Evolutionary conservation across 2,888 invertebrate species (phyloP), one percentile per base, ranked within the genome.

Genomic region (Lepeophtheirus nordmannii): DNA sequence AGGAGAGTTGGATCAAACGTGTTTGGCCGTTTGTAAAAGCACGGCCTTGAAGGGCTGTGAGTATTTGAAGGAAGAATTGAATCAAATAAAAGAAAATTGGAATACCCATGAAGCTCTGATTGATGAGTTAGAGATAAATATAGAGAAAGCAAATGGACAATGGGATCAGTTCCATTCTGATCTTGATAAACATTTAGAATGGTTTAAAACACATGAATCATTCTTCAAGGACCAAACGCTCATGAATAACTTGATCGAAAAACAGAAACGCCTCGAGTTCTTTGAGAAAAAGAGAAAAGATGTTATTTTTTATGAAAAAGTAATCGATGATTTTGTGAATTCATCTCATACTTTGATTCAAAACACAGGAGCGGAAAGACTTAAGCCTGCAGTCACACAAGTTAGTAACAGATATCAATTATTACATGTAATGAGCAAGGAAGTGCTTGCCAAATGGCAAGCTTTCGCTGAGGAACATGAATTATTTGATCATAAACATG

Each of bases 151-250:
- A 0, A 76, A 89, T 1, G 81, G 83, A 63, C 86, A 87, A 73
- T 94, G 94, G 94, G 82, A 85, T 70, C 84, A 85, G 68, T 94
- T 92, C 75, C 93, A 94, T 73, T 80, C 82, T 58, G 83, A 84
- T 39, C 80, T 90, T 58, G 89, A 91, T 70, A 80, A 81, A 30
- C 82, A 90, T 40, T 86, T 86, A 12, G 85, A 85, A 71, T 93
- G 93, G 93, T 84, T 93, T 70, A 85, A 88, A 72, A 80, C 82
- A 38, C 84, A 85, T 74, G 93, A 94, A 78, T 81, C 83, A 10
- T 83, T 85, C 67, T 87, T 93, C 74, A 83, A 90, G 65, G 89
- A 92, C 71, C 90, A 90, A 74, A 85, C 85, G 69, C 78, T 91
- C 3, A 85, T 88, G 74, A 85, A 87, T 1, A 85, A 85, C 0